phyloP scores from a whole-genome alignment of 2,888 invertebrate species.

The Prosopocoilus inquinatus region DNA sequence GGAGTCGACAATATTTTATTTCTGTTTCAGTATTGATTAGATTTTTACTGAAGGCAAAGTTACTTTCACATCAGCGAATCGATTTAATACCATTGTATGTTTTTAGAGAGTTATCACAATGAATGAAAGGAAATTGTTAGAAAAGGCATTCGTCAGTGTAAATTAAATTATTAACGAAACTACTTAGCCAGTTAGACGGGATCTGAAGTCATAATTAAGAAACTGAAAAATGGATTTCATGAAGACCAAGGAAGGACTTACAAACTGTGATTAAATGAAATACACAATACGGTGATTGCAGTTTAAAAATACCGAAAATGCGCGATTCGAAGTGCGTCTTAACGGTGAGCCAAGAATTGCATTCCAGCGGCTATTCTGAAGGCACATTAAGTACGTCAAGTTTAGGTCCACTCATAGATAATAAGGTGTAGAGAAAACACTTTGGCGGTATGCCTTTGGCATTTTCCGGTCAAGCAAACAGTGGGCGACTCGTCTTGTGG shows the following conservation, averaged over 20 bases:
- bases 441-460: slow-evolving; percentile 35
- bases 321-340: no score
- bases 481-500: background rate
- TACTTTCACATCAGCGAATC: no score
- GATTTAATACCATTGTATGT: no score
- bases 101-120: no score
- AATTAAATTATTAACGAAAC: no score
- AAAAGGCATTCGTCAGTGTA: no score
- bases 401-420: slow-evolving; percentile 25
- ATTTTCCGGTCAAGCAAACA: slow-evolving; percentile 23
- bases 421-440: slow-evolving; percentile 37
- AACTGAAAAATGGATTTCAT: background rate
- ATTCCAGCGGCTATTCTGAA: background rate
- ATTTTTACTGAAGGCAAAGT: no score
- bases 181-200: background rate
- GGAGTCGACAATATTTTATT: no score
- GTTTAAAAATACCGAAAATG: slow-evolving; percentile 1
- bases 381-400: slow-evolving; percentile 22
- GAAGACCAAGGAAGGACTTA: no score
- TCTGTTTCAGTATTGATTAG: no score
- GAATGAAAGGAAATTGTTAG: no score
- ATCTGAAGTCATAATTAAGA: slow-evolving; percentile 5
- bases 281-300: slow-evolving; percentile 9
- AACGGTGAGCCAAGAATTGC: no score
- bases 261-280: slow-evolving; percentile 5